Conservation (phyloP, 2,797 vertebrate genomes). For the Anolis apletophallus region DNA sequence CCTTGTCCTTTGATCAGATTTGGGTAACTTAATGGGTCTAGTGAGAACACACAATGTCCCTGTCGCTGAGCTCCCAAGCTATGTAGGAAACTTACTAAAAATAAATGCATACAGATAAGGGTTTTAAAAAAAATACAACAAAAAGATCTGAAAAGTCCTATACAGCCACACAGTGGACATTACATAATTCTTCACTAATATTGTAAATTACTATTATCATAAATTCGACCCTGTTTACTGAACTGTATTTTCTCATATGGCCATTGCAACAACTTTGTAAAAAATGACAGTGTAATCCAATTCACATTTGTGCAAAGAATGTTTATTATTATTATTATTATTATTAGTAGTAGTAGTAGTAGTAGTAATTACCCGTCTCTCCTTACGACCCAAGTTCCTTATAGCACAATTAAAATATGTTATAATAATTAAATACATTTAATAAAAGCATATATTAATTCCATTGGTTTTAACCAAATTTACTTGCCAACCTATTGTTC, state of each 20-base stretch:
- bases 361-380: too few species aligned
- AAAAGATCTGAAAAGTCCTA: slow-evolving; percentile 33
- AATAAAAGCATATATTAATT: too few species aligned
- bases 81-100: slow-evolving; percentile 65
- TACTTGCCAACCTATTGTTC: not conserved
- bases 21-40: slow-evolving; percentile 71
- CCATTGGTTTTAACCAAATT: not conserved
- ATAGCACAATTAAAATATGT: too few species aligned
- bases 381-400: too few species aligned
- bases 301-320: not conserved
- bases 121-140: slow-evolving; percentile 1
- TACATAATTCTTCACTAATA: too few species aligned
- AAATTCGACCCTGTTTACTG: not conserved
- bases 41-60: slow-evolving; percentile 60
- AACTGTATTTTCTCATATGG: not conserved
- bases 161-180: not conserved
- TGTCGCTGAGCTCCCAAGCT: slow-evolving; percentile 61
- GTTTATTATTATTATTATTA: too few species aligned
- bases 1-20: slow-evolving; percentile 80
- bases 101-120: slow-evolving; percentile 49
- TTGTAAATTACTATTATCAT: too few species aligned
- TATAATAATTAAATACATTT: too few species aligned
- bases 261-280: not conserved
- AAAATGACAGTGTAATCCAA: not conserved
- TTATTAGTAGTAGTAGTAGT: too few species aligned